Conservation (phyloP, 2,797 vertebrate genomes). For the Cheirogaleus major region DNA sequence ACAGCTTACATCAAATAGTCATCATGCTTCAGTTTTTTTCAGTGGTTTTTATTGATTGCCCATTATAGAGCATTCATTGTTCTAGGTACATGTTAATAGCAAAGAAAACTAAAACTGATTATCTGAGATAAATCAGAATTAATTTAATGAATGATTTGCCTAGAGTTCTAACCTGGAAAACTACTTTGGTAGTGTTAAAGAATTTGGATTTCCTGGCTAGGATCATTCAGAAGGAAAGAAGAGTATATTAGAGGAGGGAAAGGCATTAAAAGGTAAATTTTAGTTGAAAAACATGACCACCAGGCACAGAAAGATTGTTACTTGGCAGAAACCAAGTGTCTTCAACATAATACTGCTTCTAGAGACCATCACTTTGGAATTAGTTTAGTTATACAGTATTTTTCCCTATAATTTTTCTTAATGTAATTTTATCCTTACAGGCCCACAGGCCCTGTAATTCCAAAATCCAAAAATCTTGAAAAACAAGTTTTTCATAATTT, state of each 20-base stretch:
- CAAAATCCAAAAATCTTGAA: background rate
- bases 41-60: background rate
- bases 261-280: background rate
- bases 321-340: background rate
- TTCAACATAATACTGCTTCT: background rate
- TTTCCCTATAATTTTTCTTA: background rate
- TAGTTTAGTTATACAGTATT: background rate
- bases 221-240: constrained; percentile 20
- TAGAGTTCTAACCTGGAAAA: background rate
- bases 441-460: background rate
- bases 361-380: background rate
- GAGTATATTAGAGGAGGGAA: background rate
- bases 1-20: background rate
- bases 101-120: constrained; percentile 34
- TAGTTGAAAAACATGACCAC: background rate
- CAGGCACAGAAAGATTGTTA: background rate
- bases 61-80: background rate
- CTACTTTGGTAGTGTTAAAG: background rate
- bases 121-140: constrained; percentile 27
- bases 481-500: background rate
- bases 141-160: constrained; percentile 25
- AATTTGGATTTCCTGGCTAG: background rate
- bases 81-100: background rate
- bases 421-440: background rate
- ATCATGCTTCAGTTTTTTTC: background rate